These are phyloP conservation scores for Cygnus atratus DNA, from an alignment of 2,113 vertebrate species.

Conservation along the genomic window DNA sequence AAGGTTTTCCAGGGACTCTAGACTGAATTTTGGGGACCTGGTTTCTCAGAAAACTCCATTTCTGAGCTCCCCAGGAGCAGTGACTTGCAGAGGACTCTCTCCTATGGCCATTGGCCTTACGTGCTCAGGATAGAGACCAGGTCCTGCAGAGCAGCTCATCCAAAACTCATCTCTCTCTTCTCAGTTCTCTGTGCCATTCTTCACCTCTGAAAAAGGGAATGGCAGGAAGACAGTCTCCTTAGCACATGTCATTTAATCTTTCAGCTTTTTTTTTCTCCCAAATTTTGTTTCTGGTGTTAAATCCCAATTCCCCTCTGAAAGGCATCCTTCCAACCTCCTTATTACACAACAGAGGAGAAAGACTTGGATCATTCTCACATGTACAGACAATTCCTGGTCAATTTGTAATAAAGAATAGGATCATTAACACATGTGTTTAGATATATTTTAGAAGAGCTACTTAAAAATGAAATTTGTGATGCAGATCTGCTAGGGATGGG, in stretches of 20 bases:
- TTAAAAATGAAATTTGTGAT: background rate
- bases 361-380: background rate
- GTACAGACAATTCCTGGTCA: background rate
- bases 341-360: background rate
- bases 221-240: background rate
- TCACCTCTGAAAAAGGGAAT: background rate
- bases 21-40: background rate
- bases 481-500: background rate
- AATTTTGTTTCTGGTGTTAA: background rate
- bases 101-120: background rate
- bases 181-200: background rate
- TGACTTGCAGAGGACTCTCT: background rate
- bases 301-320: background rate
- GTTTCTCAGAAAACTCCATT: background rate
- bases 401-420: background rate
- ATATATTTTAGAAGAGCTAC: background rate
- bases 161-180: background rate
- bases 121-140: fast-evolving
- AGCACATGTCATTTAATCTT: background rate
- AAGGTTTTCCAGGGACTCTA: background rate
- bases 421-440: background rate
- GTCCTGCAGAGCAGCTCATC: background rate
- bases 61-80: background rate
- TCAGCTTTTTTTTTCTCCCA: background rate
- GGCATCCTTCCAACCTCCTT: background rate